Conservation (phyloP, 2,888 invertebrate genomes). For the Trimorus sp. region DNA sequence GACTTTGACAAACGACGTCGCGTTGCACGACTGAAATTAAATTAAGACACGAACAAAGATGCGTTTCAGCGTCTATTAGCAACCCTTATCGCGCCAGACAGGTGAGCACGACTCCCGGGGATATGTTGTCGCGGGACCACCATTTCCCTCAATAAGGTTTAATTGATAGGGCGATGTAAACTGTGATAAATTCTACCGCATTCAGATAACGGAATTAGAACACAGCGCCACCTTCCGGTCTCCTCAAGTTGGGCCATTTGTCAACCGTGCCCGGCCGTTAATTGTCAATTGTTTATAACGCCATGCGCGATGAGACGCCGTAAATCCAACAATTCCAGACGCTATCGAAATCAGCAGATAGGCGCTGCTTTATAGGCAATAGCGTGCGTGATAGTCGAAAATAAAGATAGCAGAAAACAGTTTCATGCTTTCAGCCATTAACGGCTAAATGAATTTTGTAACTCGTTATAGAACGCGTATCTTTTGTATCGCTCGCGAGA, state of each 20-base stretch:
- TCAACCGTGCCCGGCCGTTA: too few species aligned
- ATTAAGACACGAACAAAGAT: constrained; percentile 62
- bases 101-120: constrained; percentile 57
- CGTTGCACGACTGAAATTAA: constrained; percentile 54
- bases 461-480: constrained; percentile 45
- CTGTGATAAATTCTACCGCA: constrained; percentile 20
- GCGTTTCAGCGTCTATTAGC: constrained; percentile 64
- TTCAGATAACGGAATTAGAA: constrained; percentile 12
- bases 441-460: constrained; percentile 62
- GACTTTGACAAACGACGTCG: constrained; percentile 55
- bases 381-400: constrained; percentile 60
- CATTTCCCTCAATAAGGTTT: constrained; percentile 62
- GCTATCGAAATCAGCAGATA: constrained; percentile 37
- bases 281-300: too few species aligned
- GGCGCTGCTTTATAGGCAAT: constrained; percentile 34
- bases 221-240: too few species aligned
- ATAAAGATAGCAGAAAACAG: constrained; percentile 63
- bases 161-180: constrained; percentile 52
- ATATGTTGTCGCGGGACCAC: constrained; percentile 52
- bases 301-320: not conserved
- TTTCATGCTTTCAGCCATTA: constrained; percentile 65
- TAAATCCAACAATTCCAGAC: not conserved
- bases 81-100: constrained; percentile 63
- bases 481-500: constrained; percentile 13
- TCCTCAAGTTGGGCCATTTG: too few species aligned